phyloP scores from a whole-genome alignment of 2,797 vertebrate species.

The Siniperca obscura region DNA sequence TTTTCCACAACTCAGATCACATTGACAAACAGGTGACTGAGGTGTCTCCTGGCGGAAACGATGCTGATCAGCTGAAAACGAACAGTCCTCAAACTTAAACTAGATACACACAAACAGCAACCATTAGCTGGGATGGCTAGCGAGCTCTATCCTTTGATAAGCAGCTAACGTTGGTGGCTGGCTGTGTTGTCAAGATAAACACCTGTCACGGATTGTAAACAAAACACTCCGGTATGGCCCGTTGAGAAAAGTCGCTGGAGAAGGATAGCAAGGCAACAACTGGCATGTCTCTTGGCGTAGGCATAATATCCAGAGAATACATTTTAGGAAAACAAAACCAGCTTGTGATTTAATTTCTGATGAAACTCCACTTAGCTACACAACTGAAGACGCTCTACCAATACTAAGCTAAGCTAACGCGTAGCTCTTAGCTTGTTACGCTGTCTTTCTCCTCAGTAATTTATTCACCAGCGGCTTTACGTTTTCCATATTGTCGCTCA shows the following conservation, averaged over 20 bases:
- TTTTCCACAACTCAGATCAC: conserved; percentile 41
- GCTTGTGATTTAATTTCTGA: neutral
- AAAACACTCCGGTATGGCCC: conserved; percentile 17
- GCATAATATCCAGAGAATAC: neutral
- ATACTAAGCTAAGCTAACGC: conserved; percentile 56
- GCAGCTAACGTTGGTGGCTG: conserved; percentile 24
- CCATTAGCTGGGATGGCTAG: conserved; percentile 1
- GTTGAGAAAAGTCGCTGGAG: neutral
- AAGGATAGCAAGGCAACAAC: neutral
- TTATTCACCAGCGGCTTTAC: neutral
- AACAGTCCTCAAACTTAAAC: conserved; percentile 22
- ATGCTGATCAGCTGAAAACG: conserved; percentile 7
- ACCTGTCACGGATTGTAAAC: conserved; percentile 34
- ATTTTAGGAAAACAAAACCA: conserved; percentile 58
- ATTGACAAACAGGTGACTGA: conserved; percentile 25
- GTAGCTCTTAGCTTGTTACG: conserved; percentile 12
- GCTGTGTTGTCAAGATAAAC: conserved; percentile 67
- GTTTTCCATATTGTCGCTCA: neutral
- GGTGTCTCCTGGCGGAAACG: conserved; percentile 24
- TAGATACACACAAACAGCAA: conserved; percentile 14
- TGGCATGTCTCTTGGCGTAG: neutral
- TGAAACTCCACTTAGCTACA: conserved; percentile 4
- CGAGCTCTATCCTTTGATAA: conserved; percentile 44
- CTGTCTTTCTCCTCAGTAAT: neutral
- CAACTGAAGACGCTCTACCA: neutral